Base-by-base conservation (phyloP, 2,888 invertebrate genomes). In the Andrena trimmerana region DNA sequence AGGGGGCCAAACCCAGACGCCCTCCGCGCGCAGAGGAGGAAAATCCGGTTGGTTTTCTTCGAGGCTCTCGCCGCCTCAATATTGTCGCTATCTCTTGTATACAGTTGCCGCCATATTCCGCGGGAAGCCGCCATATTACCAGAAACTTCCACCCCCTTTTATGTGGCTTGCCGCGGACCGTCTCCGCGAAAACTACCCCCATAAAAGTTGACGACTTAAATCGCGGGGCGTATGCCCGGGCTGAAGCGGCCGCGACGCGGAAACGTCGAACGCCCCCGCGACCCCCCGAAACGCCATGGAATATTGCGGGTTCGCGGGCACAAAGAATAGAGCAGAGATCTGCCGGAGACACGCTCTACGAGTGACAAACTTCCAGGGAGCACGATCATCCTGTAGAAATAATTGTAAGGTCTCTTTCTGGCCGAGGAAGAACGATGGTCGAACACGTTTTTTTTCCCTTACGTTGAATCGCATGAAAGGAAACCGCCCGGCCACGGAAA, bases 131-230 rank as follows among this genome's bases (percentile, higher is more conserved):
- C 92, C 92, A 93, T 92, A 92, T 92, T 92, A 93, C 90, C 90
- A 89, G 90, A 90, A 90, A 90, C 90, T 88, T 86, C 87, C 70
- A 82, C 84, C 90, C 86, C 86, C 86, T 88, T 91, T 90, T 90
- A 91, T 90, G 90, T 81, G 84, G 84, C 87, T 90, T 85, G 85
- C 88, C 86, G 84, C 86, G 89, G 83, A 88, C 86, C 90, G 82
- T 91, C 91, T 90, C 90, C 89, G 90, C 88, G 92, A 92, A 92
- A 93, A 93, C 93, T 93, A 92, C 92, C 92, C 88, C 91, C 91
- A 92, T 93, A 93, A 93, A 93, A 93, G 92, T 92, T 92, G 92
- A 92, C 92, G 92, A 92, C 92, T 92, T 92, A 92, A 92, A 93
- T 92, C 92, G 91, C 89, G 85, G 90, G 91, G 92, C 92, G 92